Base-by-base conservation (phyloP, 2,888 invertebrate genomes). In the Thymelicus sylvestris region DNA sequence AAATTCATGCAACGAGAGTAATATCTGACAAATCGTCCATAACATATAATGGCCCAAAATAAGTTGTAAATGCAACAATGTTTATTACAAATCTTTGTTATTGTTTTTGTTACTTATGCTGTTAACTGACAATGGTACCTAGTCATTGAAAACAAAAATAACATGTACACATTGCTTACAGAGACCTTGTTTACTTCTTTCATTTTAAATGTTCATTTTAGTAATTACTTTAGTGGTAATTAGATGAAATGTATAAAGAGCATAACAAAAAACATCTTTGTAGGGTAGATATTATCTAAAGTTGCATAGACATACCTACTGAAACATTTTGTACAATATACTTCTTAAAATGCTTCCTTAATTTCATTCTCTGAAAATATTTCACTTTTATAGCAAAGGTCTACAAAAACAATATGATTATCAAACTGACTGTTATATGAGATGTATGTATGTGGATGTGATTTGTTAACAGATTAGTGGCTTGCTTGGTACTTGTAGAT, bases 1-100 rank as follows among this genome's bases (percentile, higher is more conserved):
- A 77, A 76, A 76, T 74, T 76, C 66, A 76, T 78, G 79, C 86
- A 86, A 87, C 81, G 86, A 86, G 87, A 87, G 86, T 83, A 82
- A 81, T 81, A 83, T 82, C 86, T 86, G 85, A 60, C 59, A 60
- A 60, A 65, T 44, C 39, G 12, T 52, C 60, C 41, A 41, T 59
- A 57, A 48, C 38, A 7, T 64, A 47, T 13, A 24, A 15, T 59
- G 44, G 31, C 41, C n/a, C n/a, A 55, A n/a, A 44, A 24, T 6
- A 41, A 62, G 31, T n/a, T 50, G 39, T 50, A n/a, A n/a, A 39
- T 31, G 52, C 8, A 67, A 50, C 1, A 39, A 24, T n/a, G 0
- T 15, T 24, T 41, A 6, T 50, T 50, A 50, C 7, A 15, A 50
- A 31, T 7, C 13, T 12, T 61, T 57, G 47, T 61, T 48, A 38